Evolutionary conservation across 2,113 vertebrate species (phyloP).

Genomic region (Caracal caracal): DNA sequence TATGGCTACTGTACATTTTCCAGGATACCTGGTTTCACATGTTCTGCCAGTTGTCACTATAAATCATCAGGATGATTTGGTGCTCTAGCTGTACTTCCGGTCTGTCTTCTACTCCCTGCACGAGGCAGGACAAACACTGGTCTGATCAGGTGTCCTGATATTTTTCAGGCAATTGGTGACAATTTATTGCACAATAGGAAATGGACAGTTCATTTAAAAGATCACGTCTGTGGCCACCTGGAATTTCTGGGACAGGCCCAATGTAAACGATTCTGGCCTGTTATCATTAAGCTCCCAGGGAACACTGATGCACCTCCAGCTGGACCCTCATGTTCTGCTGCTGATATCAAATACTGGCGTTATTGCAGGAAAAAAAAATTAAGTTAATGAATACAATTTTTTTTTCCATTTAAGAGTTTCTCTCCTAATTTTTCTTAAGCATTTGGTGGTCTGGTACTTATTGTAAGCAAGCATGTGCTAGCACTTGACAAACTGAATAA

Average conservation of each 20-base stretch:
- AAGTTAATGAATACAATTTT: slow-evolving; percentile 66
- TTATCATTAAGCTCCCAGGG: slow-evolving; percentile 26
- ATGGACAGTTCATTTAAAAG: slow-evolving; percentile 62
- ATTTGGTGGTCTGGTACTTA: slow-evolving; percentile 28
- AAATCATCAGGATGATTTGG: neutral
- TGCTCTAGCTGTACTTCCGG: neutral
- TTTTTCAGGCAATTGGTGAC: slow-evolving; percentile 43
- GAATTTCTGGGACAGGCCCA: slow-evolving; percentile 63
- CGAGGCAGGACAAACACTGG: neutral
- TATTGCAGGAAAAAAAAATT: slow-evolving; percentile 34
- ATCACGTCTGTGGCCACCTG: slow-evolving; percentile 57
- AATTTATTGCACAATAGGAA: slow-evolving; percentile 61
- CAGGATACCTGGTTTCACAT: slow-evolving; percentile 30
- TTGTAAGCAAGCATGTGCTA: slow-evolving; percentile 28
- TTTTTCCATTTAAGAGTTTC: slow-evolving; percentile 54
- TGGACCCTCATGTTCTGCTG: slow-evolving; percentile 20
- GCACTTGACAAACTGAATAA: slow-evolving; percentile 30
- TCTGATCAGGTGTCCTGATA: slow-evolving; percentile 32
- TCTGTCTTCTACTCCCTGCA: neutral
- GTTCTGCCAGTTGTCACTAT: neutral
- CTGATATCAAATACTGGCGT: slow-evolving; percentile 51
- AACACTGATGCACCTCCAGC: slow-evolving; percentile 31
- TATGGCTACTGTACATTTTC: neutral
- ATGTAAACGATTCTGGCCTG: slow-evolving; percentile 3
- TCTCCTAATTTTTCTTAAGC: slow-evolving; percentile 59